Conservation (phyloP, 2,113 vertebrate species). For the Bettongia penicillata region DNA sequence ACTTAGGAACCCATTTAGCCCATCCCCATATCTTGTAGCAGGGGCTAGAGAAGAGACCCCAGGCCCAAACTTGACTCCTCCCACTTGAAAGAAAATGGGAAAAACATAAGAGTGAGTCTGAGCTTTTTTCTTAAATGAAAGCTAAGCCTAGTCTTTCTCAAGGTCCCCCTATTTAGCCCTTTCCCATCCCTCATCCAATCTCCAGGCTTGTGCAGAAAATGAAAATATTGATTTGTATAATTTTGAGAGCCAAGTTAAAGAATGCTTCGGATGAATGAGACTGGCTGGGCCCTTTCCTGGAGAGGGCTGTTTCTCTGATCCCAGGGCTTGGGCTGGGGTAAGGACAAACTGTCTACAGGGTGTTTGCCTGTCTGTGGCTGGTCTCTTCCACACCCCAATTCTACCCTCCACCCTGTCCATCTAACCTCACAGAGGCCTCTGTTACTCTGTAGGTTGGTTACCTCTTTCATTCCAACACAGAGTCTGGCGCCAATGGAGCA, state of each 20-base stretch:
- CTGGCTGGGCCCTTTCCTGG: slow-evolving; percentile 44
- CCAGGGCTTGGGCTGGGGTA: neutral
- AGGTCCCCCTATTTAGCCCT: neutral
- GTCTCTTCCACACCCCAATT: neutral
- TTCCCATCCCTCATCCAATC: neutral
- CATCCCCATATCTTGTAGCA: neutral
- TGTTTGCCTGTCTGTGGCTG: slow-evolving; percentile 22
- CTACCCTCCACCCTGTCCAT: neutral
- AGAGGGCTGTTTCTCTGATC: slow-evolving; percentile 72
- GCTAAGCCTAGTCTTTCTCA: neutral
- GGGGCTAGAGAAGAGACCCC: neutral
- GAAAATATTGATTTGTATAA: slow-evolving; percentile 70
- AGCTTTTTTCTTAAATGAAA: neutral
- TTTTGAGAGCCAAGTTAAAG: slow-evolving; percentile 77
- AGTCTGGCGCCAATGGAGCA: neutral
- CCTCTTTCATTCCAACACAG: neutral
- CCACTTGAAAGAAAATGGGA: neutral
- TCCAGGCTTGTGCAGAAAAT: slow-evolving; percentile 48
- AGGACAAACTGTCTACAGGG: slow-evolving; percentile 28
- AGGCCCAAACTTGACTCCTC: neutral
- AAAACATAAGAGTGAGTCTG: neutral
- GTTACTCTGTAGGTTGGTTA: neutral
- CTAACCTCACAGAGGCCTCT: neutral
- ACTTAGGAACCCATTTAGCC: neutral
- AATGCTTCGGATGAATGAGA: slow-evolving; percentile 45